Conservation (phyloP, 1,140 invertebrate genomes). For the Drosophila sp. region DNA sequence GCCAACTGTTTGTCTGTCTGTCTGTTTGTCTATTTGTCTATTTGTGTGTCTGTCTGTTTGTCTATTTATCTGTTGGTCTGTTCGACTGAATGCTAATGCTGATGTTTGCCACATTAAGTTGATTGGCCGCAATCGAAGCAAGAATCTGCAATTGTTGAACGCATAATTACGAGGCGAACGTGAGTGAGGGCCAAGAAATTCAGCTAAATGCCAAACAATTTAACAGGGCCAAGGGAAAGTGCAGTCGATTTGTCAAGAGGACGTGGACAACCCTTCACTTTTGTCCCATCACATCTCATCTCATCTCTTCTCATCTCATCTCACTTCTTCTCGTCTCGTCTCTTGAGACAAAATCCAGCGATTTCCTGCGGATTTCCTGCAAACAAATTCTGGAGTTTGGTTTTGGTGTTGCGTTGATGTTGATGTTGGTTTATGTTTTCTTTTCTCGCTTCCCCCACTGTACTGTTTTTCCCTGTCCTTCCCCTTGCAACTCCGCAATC, state of each 20-base stretch:
- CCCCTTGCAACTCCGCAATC: slow-evolving; percentile 5
- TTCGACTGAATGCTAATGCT: slow-evolving; percentile 65
- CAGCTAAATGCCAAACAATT: slow-evolving; percentile 75
- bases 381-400: slow-evolving; percentile 78
- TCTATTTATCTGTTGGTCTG: slow-evolving; percentile 25
- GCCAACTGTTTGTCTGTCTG: slow-evolving; percentile 8
- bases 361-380: slow-evolving; percentile 79
- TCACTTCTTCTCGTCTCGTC: slow-evolving; percentile 3
- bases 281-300: slow-evolving; percentile 7
- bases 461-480: neutral
- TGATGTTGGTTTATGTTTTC: slow-evolving; percentile 19
- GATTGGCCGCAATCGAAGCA: slow-evolving; percentile 71
- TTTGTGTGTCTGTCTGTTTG: neutral
- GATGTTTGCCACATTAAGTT: slow-evolving; percentile 79
- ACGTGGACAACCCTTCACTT: slow-evolving; percentile 63
- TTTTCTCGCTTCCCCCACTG: slow-evolving; percentile 29
- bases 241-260: slow-evolving; percentile 40
- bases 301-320: too few species aligned
- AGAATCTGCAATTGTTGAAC: slow-evolving; percentile 63
- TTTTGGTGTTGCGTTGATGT: slow-evolving; percentile 45
- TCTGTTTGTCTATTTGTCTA: slow-evolving; percentile 2
- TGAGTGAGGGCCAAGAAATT: slow-evolving; percentile 59
- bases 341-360: slow-evolving; percentile 65
- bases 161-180: slow-evolving; percentile 74
- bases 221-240: slow-evolving; percentile 34